Percentiles rank a stretch among this genome's conserved stretches.
These are phyloP conservation scores for Sphaerodactylus townsendi DNA, from an alignment of 2,113 vertebrate genomes.

Conservation along the genomic window DNA sequence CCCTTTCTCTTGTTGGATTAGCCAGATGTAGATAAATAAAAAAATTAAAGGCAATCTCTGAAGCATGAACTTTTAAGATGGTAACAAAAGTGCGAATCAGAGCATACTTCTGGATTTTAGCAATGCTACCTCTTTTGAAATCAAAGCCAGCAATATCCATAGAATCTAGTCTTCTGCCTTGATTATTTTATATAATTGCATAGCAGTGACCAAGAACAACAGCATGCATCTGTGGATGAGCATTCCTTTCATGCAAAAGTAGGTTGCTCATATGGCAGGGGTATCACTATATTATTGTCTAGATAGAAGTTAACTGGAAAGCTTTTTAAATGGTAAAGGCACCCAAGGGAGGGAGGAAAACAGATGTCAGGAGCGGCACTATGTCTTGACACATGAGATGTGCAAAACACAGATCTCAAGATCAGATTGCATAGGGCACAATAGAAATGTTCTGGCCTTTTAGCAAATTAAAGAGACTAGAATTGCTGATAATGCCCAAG, in stretches of 20 bases:
- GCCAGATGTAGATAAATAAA: too few relatives aligned
- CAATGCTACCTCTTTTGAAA: too few relatives aligned
- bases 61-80: too few relatives aligned
- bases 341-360: background rate
- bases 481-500: background rate
- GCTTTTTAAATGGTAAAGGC: background rate
- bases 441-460: background rate
- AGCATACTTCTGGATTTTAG: too few relatives aligned
- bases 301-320: background rate
- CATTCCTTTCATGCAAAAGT: background rate
- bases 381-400: background rate
- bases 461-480: background rate
- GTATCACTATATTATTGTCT: background rate
- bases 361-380: fast-evolving
- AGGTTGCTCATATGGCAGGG: background rate
- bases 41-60: too few relatives aligned
- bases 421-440: background rate
- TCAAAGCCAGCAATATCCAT: too few relatives aligned
- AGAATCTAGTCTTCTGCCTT: background rate
- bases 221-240: background rate
- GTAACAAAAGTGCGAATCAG: too few relatives aligned
- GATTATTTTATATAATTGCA: background rate
- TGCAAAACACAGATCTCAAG: fast-evolving
- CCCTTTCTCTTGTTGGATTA: too few relatives aligned
- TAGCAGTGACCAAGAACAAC: background rate